phyloP scores from a whole-genome alignment of 2,113 vertebrate species.

The Apodemus sylvaticus region DNA sequence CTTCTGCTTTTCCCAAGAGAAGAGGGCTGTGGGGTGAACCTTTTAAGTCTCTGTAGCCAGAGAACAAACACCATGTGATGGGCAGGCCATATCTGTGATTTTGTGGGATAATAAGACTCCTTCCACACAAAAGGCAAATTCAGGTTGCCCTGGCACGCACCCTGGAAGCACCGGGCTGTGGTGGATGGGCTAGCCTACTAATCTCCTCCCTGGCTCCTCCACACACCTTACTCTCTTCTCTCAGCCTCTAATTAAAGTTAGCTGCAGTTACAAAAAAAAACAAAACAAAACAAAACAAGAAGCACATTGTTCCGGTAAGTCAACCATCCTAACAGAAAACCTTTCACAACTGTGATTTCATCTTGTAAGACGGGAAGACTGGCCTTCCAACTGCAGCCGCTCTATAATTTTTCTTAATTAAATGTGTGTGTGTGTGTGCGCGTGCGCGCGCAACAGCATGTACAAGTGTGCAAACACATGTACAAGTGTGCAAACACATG shows the following conservation, averaged over 20 bases:
- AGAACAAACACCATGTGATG: not conserved
- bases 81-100: not conserved
- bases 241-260: conserved; percentile 31
- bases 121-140: not conserved
- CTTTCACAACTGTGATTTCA: not conserved
- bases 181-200: not conserved
- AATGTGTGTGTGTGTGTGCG: not conserved
- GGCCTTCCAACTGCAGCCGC: not conserved
- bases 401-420: not conserved
- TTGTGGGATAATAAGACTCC: not conserved
- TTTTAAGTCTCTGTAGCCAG: not conserved
- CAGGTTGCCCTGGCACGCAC: not conserved
- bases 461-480: not conserved
- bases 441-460: fast-evolving
- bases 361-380: not conserved
- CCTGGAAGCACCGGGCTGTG: not conserved
- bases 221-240: not conserved
- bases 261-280: not conserved
- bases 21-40: not conserved
- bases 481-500: no score
- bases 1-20: not conserved
- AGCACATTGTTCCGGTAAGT: not conserved
- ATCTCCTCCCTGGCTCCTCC: not conserved
- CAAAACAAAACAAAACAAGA: not conserved
- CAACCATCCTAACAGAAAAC: not conserved